Percentiles rank a stretch among this genome's conserved stretches.
phyloP scores from a whole-genome alignment of 2,797 vertebrate species.

The Schizopygopsis pylzovi region DNA sequence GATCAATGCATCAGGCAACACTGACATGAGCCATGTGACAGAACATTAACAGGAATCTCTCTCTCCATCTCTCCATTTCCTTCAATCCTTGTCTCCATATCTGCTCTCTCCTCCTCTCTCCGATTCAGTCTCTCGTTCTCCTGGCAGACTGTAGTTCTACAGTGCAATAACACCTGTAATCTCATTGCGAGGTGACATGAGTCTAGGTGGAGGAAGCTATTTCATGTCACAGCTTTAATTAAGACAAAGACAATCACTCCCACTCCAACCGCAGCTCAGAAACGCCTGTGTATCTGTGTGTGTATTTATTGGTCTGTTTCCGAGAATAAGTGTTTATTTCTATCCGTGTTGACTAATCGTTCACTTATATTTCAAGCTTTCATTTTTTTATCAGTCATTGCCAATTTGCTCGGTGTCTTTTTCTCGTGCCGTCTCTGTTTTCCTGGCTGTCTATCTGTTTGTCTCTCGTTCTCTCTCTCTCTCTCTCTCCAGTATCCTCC shows the following conservation, averaged over 20 bases:
- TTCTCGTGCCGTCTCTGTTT: background rate
- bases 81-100: background rate
- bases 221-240: constrained; percentile 49
- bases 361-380: constrained; percentile 32
- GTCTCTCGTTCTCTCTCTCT: constrained; percentile 5
- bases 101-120: constrained; percentile 27
- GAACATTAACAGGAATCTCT: background rate
- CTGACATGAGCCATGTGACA: background rate
- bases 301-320: constrained; percentile 19
- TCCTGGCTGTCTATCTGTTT: background rate
- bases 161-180: constrained; percentile 28
- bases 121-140: constrained; percentile 1
- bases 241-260: constrained; percentile 50
- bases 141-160: constrained; percentile 1
- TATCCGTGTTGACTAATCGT: constrained; percentile 36
- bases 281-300: constrained; percentile 8
- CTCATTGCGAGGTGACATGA: constrained; percentile 37
- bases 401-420: background rate
- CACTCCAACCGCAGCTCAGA: constrained; percentile 8
- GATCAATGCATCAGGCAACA: background rate
- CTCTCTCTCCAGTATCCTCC: constrained; percentile 19
- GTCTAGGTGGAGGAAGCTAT: constrained; percentile 33
- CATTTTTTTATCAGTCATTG: constrained; percentile 42
- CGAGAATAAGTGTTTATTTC: constrained; percentile 26
- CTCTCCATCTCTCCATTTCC: background rate